Evolutionary conservation across 2,797 vertebrate genomes (phyloP), one percentile per base, ranked within the genome.

Genomic region (Danionella dracula): DNA sequence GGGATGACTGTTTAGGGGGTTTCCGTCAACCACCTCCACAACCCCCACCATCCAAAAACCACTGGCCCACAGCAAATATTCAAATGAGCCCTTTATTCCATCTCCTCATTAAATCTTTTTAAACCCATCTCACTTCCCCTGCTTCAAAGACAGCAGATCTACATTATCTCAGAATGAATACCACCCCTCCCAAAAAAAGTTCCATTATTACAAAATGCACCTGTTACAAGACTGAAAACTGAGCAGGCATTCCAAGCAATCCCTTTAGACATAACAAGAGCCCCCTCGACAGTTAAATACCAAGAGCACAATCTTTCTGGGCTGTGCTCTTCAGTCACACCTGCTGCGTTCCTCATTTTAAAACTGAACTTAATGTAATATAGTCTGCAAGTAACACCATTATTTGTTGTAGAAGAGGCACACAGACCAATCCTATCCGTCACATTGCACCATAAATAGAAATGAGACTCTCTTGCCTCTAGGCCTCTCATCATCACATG

Each of bases 401-500:
- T 42, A 62, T 7, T 8, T 55, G 4, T 45, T 21, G 53, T 16
- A 42, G 35, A 21, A 16, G 34, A 48, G 48, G 35, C 0, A 17
- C 20, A 35, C 4, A 0, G 35, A 48, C n/a, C 20, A 13, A 54
- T 9, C 13, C 48, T 2, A 8, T 21, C 50, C 9, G 13, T 45
- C 38, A 50, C 15, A n/a, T 17, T 23, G 61, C 42, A 15, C 20
- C 38, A 49, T 56, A 42, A 40, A 57, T 27, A 51, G 21, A 60
- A n/a, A n/a, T n/a, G n/a, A n/a, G n/a, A n/a, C n/a, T n/a, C n/a
- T n/a, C n/a, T n/a, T n/a, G n/a, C n/a, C n/a, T n/a, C n/a, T n/a
- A n/a, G n/a, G 54, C 35, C 49, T 53, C 51, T 32, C 55, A 57
- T 61, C 50, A 13, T 71, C 71, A 68, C 71, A 71, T 73, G 63